phyloP scores from a whole-genome alignment of 1,140 invertebrate genomes.

The Drosophila orosa region DNA sequence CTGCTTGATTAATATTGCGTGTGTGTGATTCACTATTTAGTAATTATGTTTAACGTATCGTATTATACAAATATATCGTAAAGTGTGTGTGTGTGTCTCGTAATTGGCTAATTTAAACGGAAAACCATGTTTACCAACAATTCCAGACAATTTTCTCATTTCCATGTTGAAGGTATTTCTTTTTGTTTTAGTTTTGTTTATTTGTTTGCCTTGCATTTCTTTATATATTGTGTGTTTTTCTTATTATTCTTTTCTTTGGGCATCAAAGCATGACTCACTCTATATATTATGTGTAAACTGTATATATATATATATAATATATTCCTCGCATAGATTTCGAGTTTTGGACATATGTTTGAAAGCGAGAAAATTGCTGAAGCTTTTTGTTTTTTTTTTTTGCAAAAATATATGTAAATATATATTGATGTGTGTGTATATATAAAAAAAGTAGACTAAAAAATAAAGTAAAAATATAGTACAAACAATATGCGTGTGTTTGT shows the following conservation, averaged over 20 bases:
- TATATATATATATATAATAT: conserved; percentile 30
- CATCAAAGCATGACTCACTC: conserved; percentile 78
- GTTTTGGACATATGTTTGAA: conserved; percentile 52
- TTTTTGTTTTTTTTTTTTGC: conserved; percentile 40
- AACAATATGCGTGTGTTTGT: conserved; percentile 50
- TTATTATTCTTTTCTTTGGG: conserved; percentile 72
- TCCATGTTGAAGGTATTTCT: conserved; percentile 19
- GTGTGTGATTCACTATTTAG: conserved; percentile 73
- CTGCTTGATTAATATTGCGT: conserved; percentile 75
- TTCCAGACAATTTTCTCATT: conserved; percentile 59
- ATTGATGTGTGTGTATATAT: conserved; percentile 39
- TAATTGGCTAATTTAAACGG: conserved; percentile 50
- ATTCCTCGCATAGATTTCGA: conserved; percentile 45
- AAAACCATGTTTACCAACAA: conserved; percentile 52
- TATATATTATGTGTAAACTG: conserved; percentile 42
- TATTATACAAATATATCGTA: conserved; percentile 28
- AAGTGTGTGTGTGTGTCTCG: conserved; percentile 23
- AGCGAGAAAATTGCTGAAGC: conserved; percentile 61
- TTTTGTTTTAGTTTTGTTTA: not conserved
- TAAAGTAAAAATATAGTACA: conserved; percentile 75
- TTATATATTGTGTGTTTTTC: conserved; percentile 17
- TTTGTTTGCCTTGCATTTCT: conserved; percentile 29
- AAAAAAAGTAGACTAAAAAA: conserved; percentile 72
- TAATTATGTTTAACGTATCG: conserved; percentile 61
- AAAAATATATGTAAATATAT: conserved; percentile 58